These are phyloP conservation scores for Poeciliopsis occidentalis DNA, from an alignment of 2,113 vertebrate genomes.

Conservation along the genomic window DNA sequence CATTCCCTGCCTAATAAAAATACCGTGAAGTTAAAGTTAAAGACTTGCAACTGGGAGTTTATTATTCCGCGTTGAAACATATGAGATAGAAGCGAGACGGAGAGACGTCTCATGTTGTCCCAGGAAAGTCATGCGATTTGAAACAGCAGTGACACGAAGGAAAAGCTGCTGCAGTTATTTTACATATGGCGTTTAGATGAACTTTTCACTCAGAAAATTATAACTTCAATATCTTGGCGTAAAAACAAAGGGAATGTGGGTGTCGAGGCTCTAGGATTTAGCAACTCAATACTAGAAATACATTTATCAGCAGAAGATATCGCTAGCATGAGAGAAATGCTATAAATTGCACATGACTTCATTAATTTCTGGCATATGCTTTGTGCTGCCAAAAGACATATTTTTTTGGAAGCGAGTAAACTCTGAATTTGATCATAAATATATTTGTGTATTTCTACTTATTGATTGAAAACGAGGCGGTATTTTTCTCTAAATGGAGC, in stretches of 20 bases:
- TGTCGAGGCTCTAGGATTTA: slow-evolving; percentile 5
- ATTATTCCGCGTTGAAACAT: slow-evolving; percentile 3
- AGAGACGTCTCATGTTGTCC: background rate
- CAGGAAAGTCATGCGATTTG: background rate
- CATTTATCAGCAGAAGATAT: slow-evolving; percentile 21
- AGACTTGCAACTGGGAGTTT: slow-evolving; percentile 15
- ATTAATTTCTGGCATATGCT: slow-evolving; percentile 4
- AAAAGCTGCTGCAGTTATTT: background rate
- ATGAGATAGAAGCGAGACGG: slow-evolving; percentile 5
- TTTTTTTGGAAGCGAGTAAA: background rate
- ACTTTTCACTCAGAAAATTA: background rate
- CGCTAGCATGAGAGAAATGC: slow-evolving; percentile 25
- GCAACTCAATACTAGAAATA: background rate
- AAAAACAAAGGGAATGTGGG: background rate
- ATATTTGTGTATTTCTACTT: too few relatives aligned
- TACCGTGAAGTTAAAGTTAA: slow-evolving; percentile 12
- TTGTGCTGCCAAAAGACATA: slow-evolving; percentile 4
- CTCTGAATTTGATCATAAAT: too few relatives aligned
- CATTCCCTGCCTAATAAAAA: slow-evolving; percentile 30
- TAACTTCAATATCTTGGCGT: background rate
- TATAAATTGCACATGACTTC: slow-evolving; percentile 31
- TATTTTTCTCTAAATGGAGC: background rate
- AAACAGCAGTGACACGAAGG: background rate
- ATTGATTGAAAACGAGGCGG: background rate
- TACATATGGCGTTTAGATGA: background rate